These are phyloP conservation scores for Melanocharis versteri DNA, from an alignment of 2,113 vertebrate genomes.

Conservation along the genomic window DNA sequence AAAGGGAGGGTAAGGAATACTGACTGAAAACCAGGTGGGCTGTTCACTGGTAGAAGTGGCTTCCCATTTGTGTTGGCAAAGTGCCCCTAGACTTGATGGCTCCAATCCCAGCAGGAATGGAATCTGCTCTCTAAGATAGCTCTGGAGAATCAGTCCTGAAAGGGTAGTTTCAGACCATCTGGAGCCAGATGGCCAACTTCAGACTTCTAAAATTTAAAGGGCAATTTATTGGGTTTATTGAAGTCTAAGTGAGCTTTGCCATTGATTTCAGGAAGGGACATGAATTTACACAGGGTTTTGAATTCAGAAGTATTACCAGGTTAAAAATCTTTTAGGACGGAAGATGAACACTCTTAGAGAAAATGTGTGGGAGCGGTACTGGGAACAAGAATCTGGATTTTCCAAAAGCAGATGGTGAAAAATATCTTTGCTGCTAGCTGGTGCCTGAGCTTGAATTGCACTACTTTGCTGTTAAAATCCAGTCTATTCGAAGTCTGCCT, in stretches of 20 bases:
- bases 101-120: conserved; percentile 40
- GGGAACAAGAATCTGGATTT: conserved; percentile 46
- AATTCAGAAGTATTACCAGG: conserved; percentile 23
- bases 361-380: conserved; percentile 34
- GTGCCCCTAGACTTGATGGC: conserved; percentile 47
- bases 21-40: conserved; percentile 12
- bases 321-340: conserved; percentile 13
- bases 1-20: neutral
- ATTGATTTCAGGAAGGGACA: neutral
- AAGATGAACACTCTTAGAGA: neutral
- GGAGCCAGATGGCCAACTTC: conserved; percentile 60
- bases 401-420: conserved; percentile 59
- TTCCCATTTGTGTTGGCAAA: conserved; percentile 4
- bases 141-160: conserved; percentile 41
- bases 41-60: neutral
- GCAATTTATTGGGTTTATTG: conserved; percentile 5
- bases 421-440: conserved; percentile 41
- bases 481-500: conserved; percentile 47
- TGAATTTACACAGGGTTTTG: neutral
- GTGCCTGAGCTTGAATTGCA: conserved; percentile 25
- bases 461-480: conserved; percentile 46
- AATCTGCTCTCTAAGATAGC: conserved; percentile 36
- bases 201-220: conserved; percentile 50
- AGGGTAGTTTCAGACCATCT: conserved; percentile 58
- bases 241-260: neutral